Evolutionary conservation across 2,797 vertebrate species (phyloP).

Genomic region (Labeo calbasu): DNA sequence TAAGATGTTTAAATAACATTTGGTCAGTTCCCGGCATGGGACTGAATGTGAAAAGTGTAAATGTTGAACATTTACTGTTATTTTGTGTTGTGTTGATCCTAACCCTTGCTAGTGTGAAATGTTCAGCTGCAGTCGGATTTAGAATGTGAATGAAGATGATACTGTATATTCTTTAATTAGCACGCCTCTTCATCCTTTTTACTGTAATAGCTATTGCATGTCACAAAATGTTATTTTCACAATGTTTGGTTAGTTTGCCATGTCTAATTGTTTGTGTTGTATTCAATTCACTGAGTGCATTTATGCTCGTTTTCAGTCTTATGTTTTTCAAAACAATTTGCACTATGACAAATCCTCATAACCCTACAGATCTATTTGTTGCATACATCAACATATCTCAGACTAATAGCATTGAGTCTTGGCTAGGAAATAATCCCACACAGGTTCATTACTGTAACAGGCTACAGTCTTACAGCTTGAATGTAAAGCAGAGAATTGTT

Average conservation of each 20-base stretch:
- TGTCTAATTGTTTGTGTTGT: not conserved
- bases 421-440: slow-evolving; percentile 66
- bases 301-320: not conserved
- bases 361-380: slow-evolving; percentile 60
- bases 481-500: slow-evolving; percentile 18
- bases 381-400: slow-evolving; percentile 66
- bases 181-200: not conserved
- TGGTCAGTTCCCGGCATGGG: not conserved
- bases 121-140: not conserved
- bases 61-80: not conserved
- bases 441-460: slow-evolving; percentile 70
- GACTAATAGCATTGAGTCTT: slow-evolving; percentile 61
- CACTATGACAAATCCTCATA: slow-evolving; percentile 53
- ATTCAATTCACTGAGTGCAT: not conserved
- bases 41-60: not conserved
- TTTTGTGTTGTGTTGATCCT: not conserved
- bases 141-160: not conserved
- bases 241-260: not conserved
- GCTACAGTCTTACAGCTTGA: not conserved
- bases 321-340: slow-evolving; percentile 64
- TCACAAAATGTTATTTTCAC: not conserved
- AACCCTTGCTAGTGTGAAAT: not conserved
- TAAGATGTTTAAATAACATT: not conserved
- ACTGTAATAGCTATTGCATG: not conserved
- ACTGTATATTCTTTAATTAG: not conserved